phyloP scores from a whole-genome alignment of 1,140 invertebrate genomes.

The Ceratina calcarata region DNA sequence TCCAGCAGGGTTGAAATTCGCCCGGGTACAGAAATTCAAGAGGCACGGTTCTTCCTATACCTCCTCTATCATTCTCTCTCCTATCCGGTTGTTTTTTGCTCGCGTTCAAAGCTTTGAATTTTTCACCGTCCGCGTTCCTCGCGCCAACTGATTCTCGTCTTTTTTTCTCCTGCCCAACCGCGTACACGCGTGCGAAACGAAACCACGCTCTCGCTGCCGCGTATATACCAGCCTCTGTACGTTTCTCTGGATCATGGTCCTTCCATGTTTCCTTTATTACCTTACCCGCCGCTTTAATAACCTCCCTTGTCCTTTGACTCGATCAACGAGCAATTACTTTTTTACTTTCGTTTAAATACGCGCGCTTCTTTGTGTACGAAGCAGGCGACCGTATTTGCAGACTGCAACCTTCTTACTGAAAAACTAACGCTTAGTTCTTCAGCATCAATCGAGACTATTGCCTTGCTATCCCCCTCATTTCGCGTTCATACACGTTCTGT shows the following conservation, averaged over 20 bases:
- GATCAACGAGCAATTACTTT: too few relatives aligned
- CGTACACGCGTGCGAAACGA: slow-evolving; percentile 10
- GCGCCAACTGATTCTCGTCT: slow-evolving; percentile 3
- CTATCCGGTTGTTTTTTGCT: slow-evolving; percentile 20
- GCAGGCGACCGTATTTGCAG: too few relatives aligned
- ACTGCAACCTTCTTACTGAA: too few relatives aligned
- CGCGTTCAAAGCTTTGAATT: slow-evolving; percentile 45
- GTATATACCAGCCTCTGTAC: not conserved
- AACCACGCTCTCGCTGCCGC: not conserved
- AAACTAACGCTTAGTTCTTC: too few relatives aligned
- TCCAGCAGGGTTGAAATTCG: slow-evolving; percentile 41
- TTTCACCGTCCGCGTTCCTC: slow-evolving; percentile 25
- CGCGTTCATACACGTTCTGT: not conserved
- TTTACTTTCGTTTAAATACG: too few relatives aligned
- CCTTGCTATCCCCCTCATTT: not conserved
- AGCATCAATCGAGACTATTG: not conserved
- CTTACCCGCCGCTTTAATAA: not conserved
- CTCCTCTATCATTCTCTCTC: too few relatives aligned
- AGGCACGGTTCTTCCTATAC: not conserved
- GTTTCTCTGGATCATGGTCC: not conserved
- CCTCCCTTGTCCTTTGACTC: not conserved
- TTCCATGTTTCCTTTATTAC: not conserved
- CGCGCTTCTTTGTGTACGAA: too few relatives aligned
- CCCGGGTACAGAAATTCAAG: slow-evolving; percentile 32
- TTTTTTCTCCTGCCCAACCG: not conserved